Evolutionary conservation across 2,888 invertebrate genomes (phyloP).

Genomic region (Oxytorus armatus): DNA sequence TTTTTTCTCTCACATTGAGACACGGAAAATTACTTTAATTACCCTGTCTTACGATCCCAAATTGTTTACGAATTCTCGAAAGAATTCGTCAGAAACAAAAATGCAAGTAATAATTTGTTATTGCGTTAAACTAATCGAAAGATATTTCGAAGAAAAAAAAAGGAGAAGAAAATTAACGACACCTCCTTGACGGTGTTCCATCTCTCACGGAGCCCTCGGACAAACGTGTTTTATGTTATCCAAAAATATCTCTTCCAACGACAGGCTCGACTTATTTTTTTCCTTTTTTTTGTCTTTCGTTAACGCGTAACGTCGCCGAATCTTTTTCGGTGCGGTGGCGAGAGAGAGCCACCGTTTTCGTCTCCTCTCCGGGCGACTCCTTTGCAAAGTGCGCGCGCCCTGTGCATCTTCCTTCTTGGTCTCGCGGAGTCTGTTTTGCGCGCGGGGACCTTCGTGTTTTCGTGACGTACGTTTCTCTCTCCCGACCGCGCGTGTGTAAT

Average conservation of each 20-base stretch:
- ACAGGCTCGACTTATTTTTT: slow-evolving; percentile 26
- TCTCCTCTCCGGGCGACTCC: slow-evolving; percentile 22
- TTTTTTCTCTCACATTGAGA: too few species aligned
- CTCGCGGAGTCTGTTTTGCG: too few species aligned
- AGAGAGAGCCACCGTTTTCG: slow-evolving; percentile 49
- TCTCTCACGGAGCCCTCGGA: neutral
- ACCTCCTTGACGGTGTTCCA: neutral
- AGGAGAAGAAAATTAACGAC: slow-evolving; percentile 32
- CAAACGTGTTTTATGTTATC: slow-evolving; percentile 51
- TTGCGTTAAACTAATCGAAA: too few species aligned
- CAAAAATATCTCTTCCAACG: slow-evolving; percentile 39
- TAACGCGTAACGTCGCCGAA: slow-evolving; percentile 64
- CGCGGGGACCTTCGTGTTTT: slow-evolving; percentile 37
- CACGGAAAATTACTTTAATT: too few species aligned
- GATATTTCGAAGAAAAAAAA: slow-evolving; percentile 59
- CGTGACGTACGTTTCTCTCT: slow-evolving; percentile 59
- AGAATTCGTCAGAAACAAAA: too few species aligned
- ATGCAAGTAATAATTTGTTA: too few species aligned
- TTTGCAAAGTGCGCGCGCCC: neutral
- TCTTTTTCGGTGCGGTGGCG: slow-evolving; percentile 54
- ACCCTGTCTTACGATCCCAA: too few species aligned
- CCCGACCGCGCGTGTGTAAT: slow-evolving; percentile 55
- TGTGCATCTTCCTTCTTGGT: neutral
- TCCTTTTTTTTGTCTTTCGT: slow-evolving; percentile 29
- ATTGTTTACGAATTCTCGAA: too few species aligned